These are phyloP conservation scores for Oryctolagus cuniculus DNA, from an alignment of 2,113 vertebrate genomes.

Conservation along the genomic window mOryCun1.1 NC_091437.1:23223001-23223500, in stretches of 20 bases:
- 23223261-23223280: no score
- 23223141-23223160: not conserved
- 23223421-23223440: no score
- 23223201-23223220: not conserved
- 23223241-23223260: not conserved
- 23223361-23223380: not conserved
- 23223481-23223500: not conserved
- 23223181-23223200: not conserved
- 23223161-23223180: not conserved
- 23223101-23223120: not conserved
- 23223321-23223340: fast-evolving
- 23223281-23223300: not conserved
- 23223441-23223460: not conserved
- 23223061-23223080: not conserved
- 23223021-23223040: not conserved
- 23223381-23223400: not conserved
- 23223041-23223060: not conserved
- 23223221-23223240: not conserved
- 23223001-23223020: not conserved
- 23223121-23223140: not conserved
- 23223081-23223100: not conserved
- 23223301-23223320: not conserved
- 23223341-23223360: not conserved
- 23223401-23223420: not conserved
- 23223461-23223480: not conserved